Evolutionary conservation across 2,888 invertebrate genomes (phyloP).

Genomic region (Thyatira batis): DNA sequence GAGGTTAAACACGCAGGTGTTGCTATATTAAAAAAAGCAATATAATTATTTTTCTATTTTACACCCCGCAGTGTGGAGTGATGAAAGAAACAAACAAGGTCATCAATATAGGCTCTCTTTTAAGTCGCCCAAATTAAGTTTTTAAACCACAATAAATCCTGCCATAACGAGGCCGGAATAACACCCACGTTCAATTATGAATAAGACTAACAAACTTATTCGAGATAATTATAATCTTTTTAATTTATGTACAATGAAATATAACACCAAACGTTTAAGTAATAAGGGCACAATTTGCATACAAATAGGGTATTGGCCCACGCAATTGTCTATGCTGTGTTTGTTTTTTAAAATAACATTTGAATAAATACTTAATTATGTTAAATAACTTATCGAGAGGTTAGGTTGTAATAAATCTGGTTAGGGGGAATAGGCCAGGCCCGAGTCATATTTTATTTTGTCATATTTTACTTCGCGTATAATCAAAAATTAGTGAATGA

Average conservation of each 20-base stretch:
- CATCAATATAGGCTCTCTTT: not conserved
- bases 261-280: slow-evolving; percentile 34
- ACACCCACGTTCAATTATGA: slow-evolving; percentile 34
- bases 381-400: slow-evolving; percentile 51
- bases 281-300: slow-evolving; percentile 46
- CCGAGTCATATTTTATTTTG: no score
- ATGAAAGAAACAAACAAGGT: not conserved
- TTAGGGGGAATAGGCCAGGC: not conserved
- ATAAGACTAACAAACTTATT: slow-evolving; percentile 24
- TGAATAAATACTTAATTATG: slow-evolving; percentile 73
- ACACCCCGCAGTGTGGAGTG: not conserved
- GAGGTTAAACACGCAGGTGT: not conserved
- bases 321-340: slow-evolving; percentile 36
- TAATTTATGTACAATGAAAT: slow-evolving; percentile 35
- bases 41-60: not conserved
- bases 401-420: slow-evolving; percentile 32
- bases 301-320: slow-evolving; percentile 43
- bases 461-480: no score
- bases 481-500: no score
- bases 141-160: slow-evolving; percentile 26
- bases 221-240: slow-evolving; percentile 20
- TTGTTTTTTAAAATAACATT: slow-evolving; percentile 56
- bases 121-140: slow-evolving; percentile 7
- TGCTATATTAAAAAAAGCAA: not conserved
- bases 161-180: slow-evolving; percentile 24